Conservation (phyloP, 1,140 invertebrate genomes). For the Patella vulgata region DNA sequence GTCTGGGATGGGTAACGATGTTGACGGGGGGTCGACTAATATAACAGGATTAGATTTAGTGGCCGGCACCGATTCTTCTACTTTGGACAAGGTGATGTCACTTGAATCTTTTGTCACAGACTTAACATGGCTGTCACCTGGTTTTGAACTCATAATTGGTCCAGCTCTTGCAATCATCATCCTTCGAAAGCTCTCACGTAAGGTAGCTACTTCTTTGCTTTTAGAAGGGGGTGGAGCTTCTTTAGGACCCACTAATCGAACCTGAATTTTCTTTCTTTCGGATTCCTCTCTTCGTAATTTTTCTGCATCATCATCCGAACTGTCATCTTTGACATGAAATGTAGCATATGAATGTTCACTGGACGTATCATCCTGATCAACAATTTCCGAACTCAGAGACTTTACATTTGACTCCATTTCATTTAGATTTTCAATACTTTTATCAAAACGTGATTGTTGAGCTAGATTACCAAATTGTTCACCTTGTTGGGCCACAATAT, state of each 20-base stretch:
- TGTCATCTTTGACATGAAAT: conserved; percentile 50
- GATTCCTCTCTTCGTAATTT: conserved; percentile 27
- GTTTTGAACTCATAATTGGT: conserved; percentile 27
- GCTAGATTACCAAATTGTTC: conserved; percentile 36
- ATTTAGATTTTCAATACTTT: conserved; percentile 51
- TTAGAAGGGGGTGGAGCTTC: conserved; percentile 58
- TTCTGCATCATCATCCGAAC: conserved; percentile 47
- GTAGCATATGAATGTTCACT: conserved; percentile 58
- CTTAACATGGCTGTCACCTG: conserved; percentile 8
- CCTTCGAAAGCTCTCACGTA: conserved; percentile 57
- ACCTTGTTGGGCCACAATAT: conserved; percentile 74
- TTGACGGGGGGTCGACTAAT: too few relatives aligned
- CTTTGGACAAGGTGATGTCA: too few relatives aligned
- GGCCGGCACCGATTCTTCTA: not conserved
- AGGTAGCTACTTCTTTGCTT: conserved; percentile 54
- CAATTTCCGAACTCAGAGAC: conserved; percentile 5
- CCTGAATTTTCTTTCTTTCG: conserved; percentile 50
- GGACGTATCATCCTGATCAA: conserved; percentile 51
- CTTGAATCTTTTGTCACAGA: too few relatives aligned
- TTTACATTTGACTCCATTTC: conserved; percentile 27
- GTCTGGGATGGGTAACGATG: too few relatives aligned
- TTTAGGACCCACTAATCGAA: conserved; percentile 52
- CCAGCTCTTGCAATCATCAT: conserved; percentile 57
- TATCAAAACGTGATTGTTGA: conserved; percentile 38
- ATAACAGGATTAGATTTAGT: conserved; percentile 9